Evolutionary conservation across 2,797 vertebrate species (phyloP), one percentile per base, ranked within the genome.

Genomic region (Chrysolophus pictus): DNA sequence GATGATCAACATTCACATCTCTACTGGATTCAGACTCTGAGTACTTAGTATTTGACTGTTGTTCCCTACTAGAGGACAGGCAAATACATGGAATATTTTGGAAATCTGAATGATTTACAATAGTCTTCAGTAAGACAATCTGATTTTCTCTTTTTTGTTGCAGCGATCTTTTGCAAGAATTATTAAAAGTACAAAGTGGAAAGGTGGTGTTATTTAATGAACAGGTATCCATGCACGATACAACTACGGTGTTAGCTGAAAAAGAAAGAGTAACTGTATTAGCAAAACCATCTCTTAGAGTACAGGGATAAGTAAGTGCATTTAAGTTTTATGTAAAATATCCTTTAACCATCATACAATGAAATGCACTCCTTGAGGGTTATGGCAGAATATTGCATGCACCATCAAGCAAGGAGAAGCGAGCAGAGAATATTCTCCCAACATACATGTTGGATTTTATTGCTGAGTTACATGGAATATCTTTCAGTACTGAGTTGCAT

Each of bases 171-270:
- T 93, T 77, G 68, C 94, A 97, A 86, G 96, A 96, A 80, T 93
- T 88, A 51, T 97, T 97, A 62, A 96, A 96, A 72, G 88, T 90
- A 49, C 94, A 95, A 75, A 96, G 76, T 41, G 88, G 92, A 73
- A 95, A 94, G 73, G 95, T 96, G 77, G 67, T 83, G 78, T 93
- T 96, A 63, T 69, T 84, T 58, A 93, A 94, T 14, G 93, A 96
- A 41, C 96, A 96, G 15, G 68, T 56, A 87, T 97, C 88, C 53
- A 73, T 22, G 49, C 97, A 98, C 2, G 95, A 96, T 41, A 97
- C 76, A 51, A 97, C 88, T 39, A 96, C 53, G 12, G 64, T 89
- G 83, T 91, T 94, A 78, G 64, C 97, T 97, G 92, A 39, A 59
- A 39, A 70, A 51, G 14, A 71, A 69, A 80, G 9, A 71, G 7